Base-by-base conservation (phyloP, 2,797 vertebrate genomes). In the Thamnophis elegans region DNA sequence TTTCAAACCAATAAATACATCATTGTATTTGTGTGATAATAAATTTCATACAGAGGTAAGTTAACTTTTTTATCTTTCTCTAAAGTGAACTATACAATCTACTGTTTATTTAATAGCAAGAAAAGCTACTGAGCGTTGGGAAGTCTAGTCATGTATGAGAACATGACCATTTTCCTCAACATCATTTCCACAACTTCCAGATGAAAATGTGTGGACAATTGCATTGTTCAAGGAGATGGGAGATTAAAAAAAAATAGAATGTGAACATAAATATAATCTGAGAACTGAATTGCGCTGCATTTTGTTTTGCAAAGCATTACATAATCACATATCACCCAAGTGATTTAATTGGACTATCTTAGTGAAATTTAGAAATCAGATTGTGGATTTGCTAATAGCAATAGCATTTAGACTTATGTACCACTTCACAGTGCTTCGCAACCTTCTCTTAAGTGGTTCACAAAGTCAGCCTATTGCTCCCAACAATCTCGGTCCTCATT, bases 1-100 rank as follows among this genome's bases (percentile, higher is more conserved):
- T 97, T 99, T 99, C 97, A 99, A 99, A 98, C 99, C 99, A 97
- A 99, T 99, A 98, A 99, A 99, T 98, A 99, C 99, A 0, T 99
- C 99, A 28, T 97, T 99, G 96, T 99, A 99, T 97, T 99, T 99
- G 97, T 99, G 99, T 94, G 99, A 99, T 98, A 99, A 99, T 98
- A 99, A 99, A 98, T 99, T 99, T 98, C 99, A 99, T 97, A 99
- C 99, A 3, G 99, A 99, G 99, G 99, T 99, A 97, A 98, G 98
- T 94, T 47, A 91, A 58, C 16, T 92, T 56, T 22, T 65, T 12
- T 22, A 18, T 91, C 88, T 85, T 54, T 89, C 9, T 42, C 12
- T 4, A 65, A 10, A 26, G 5, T 56, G 5, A 47, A 82, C 20
- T 47, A 47, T 82, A 25, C 32, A 20, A 73, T 36, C 32, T 73